Evolutionary conservation across 1,140 invertebrate genomes (phyloP).

Genomic region (Pseudomyrmex pallidus): DNA sequence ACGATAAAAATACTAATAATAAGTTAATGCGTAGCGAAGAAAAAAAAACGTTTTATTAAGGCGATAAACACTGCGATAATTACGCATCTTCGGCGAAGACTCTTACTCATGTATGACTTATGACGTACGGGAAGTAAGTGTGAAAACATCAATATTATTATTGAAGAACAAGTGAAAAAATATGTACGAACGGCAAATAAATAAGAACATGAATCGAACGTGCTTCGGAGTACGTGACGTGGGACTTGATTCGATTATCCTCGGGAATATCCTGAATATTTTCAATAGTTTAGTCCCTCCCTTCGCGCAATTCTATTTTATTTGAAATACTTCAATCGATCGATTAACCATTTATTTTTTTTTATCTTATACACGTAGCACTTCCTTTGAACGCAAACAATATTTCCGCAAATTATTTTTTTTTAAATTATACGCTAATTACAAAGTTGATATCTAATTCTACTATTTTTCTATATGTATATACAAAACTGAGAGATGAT

Average conservation of each 20-base stretch:
- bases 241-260: slow-evolving; percentile 22
- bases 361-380: not conserved
- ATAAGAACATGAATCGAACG: slow-evolving; percentile 78
- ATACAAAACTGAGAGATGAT: slow-evolving; percentile 8
- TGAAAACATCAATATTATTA: slow-evolving; percentile 66
- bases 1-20: slow-evolving; percentile 78
- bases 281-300: not conserved
- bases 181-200: slow-evolving; percentile 81
- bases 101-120: slow-evolving; percentile 68
- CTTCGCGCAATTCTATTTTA: not conserved
- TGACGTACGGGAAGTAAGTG: slow-evolving; percentile 71
- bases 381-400: not conserved
- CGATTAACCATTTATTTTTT: too few species aligned
- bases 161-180: slow-evolving; percentile 65
- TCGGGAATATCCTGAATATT: slow-evolving; percentile 4
- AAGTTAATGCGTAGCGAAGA: slow-evolving; percentile 80
- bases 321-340: not conserved
- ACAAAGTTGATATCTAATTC: slow-evolving; percentile 19
- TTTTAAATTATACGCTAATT: not conserved
- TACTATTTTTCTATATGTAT: slow-evolving; percentile 44
- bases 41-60: slow-evolving; percentile 77
- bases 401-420: not conserved
- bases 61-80: slow-evolving; percentile 75
- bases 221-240: slow-evolving; percentile 33
- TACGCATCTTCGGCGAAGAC: slow-evolving; percentile 74